A percentile compares a stretch with the other conserved stretches of the same genome.
Conservation (phyloP, 2,797 vertebrate species). For the Enteromius paludinosus region DNA sequence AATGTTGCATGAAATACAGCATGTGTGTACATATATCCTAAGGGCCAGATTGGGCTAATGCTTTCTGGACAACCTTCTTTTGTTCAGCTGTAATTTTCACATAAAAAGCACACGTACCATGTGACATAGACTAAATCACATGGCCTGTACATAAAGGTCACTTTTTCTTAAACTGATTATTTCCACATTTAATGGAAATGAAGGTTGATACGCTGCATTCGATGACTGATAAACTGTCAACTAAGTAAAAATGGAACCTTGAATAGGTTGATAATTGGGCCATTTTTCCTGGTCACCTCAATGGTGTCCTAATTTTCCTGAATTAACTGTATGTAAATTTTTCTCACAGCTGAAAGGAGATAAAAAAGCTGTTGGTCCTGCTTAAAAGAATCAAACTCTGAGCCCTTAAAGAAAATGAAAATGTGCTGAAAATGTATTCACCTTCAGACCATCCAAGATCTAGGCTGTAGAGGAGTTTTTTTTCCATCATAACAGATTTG, state of each 20-base stretch:
- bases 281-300: background rate
- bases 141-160: constrained; percentile 27
- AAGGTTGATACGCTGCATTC: constrained; percentile 4
- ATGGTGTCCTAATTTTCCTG: background rate
- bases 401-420: background rate
- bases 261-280: background rate
- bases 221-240: constrained; percentile 34
- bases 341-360: constrained; percentile 10
- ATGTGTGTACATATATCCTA: background rate
- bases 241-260: constrained; percentile 21
- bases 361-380: constrained; percentile 3
- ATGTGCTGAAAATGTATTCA: background rate
- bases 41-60: constrained; percentile 8
- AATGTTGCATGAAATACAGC: constrained; percentile 31
- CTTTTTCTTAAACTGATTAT: constrained; percentile 26
- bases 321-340: background rate
- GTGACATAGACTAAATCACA: constrained; percentile 37
- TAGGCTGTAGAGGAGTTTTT: background rate
- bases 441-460: background rate
- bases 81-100: background rate
- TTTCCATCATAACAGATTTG: background rate
- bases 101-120: background rate
- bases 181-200: constrained; percentile 26
- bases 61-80: background rate
- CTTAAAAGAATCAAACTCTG: background rate